Evolutionary conservation across 1,140 invertebrate species (phyloP).

Genomic region (Choristoneura fumiferana): DNA sequence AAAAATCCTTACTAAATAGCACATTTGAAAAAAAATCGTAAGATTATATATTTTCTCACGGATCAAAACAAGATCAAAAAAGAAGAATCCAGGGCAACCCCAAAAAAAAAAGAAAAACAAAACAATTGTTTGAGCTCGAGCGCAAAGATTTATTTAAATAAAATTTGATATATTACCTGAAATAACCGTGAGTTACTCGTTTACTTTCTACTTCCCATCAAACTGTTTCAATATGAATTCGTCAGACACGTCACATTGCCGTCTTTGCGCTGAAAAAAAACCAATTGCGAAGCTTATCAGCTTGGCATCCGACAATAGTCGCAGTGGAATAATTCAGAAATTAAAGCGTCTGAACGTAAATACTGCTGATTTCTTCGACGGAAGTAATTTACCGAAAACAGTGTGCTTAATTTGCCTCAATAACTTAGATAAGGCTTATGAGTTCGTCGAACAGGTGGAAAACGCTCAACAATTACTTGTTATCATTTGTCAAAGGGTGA

Average conservation of each 20-base stretch:
- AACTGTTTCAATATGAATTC: background rate
- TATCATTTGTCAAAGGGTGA: background rate
- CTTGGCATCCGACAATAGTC: background rate
- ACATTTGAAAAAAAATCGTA: too few species aligned
- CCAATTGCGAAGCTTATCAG: background rate
- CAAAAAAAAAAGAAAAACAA: too few species aligned
- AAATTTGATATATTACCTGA: too few species aligned
- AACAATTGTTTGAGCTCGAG: too few species aligned
- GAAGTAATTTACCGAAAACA: background rate
- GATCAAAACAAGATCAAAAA: too few species aligned
- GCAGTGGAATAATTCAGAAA: background rate
- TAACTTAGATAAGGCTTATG: background rate
- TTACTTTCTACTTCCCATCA: too few species aligned
- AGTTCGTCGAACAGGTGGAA: background rate
- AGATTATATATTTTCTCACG: too few species aligned
- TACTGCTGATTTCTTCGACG: background rate
- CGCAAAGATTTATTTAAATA: too few species aligned
- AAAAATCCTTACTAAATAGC: too few species aligned
- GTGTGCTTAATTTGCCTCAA: background rate
- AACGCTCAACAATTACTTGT: background rate
- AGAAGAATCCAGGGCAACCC: too few species aligned
- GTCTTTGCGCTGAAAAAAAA: slow-evolving; percentile 2
- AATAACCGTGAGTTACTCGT: too few species aligned
- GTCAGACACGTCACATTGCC: background rate
- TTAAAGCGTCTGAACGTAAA: background rate